A percentile compares a stretch with the other conserved stretches of the same genome.
Evolutionary conservation across 2,888 invertebrate genomes (phyloP).

Genomic region (Priocnemis perturbator): DNA sequence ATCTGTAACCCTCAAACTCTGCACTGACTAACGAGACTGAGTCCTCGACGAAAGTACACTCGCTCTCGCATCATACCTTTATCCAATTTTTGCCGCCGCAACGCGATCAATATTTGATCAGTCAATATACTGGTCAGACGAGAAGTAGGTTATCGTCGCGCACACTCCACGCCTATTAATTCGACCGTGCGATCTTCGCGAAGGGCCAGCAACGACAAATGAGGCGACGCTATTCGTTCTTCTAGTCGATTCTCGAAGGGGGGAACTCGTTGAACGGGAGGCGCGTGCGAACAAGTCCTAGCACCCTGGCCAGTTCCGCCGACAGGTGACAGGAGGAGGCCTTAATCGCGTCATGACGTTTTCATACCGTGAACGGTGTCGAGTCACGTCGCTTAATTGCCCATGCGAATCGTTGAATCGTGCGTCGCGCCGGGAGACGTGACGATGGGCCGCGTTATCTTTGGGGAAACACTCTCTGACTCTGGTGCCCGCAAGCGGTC

Average conservation of each 20-base stretch:
- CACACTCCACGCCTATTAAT: not conserved
- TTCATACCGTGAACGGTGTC: conserved; percentile 59
- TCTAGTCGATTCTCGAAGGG: no score
- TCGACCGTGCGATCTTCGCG: no score
- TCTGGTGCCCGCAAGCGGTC: no score
- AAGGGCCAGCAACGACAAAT: not conserved
- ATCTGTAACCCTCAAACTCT: no score
- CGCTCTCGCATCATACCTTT: no score
- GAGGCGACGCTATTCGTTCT: no score
- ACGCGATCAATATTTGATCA: no score
- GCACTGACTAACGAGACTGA: no score
- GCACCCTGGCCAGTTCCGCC: conserved; percentile 46
- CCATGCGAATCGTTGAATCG: conserved; percentile 53
- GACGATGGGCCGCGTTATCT: conserved; percentile 47
- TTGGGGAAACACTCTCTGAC: conserved; percentile 51
- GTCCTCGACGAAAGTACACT: no score
- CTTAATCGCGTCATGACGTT: conserved; percentile 63
- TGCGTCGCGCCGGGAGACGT: conserved; percentile 32
- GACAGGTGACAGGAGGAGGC: conserved; percentile 61
- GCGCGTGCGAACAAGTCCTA: conserved; percentile 46
- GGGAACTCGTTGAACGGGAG: conserved; percentile 11
- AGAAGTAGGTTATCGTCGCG: no score
- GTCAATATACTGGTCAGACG: no score
- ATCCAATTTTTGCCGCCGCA: no score
- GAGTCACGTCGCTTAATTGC: conserved; percentile 73